Percentiles rank a stretch among this genome's conserved stretches.
Conservation (phyloP, 2,113 vertebrate genomes). For the Pleuronectes platessa region DNA sequence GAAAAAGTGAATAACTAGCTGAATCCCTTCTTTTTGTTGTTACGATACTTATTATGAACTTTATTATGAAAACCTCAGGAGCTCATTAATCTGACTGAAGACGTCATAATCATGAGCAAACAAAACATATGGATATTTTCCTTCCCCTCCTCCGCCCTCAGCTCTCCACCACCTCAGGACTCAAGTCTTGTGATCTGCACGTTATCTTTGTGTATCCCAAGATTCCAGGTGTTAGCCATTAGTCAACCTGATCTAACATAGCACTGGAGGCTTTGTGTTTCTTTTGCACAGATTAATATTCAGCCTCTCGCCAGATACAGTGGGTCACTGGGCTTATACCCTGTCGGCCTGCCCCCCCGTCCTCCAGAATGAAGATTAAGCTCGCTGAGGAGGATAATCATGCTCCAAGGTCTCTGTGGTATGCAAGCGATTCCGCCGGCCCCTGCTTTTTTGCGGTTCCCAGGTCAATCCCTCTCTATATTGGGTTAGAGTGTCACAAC, state of each 20-base stretch:
- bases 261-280: slow-evolving; percentile 56
- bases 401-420: slow-evolving; percentile 65
- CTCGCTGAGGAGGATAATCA: slow-evolving; percentile 73
- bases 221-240: slow-evolving; percentile 54
- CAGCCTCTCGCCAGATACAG: slow-evolving; percentile 61
- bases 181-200: slow-evolving; percentile 3
- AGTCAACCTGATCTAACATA: slow-evolving; percentile 69
- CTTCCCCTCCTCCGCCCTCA: background rate
- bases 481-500: slow-evolving; percentile 35
- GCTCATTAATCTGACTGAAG: background rate
- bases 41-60: too few relatives aligned
- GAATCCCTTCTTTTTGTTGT: too few relatives aligned
- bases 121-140: background rate
- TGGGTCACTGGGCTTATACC: slow-evolving; percentile 65
- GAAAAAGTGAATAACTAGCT: too few relatives aligned
- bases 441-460: slow-evolving; percentile 44
- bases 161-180: background rate
- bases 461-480: slow-evolving; percentile 45
- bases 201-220: slow-evolving; percentile 35
- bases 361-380: slow-evolving; percentile 74
- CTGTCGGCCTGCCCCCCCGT: slow-evolving; percentile 45
- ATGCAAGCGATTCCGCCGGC: slow-evolving; percentile 60
- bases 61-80: background rate
- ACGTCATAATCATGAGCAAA: slow-evolving; percentile 16
- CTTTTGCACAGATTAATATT: slow-evolving; percentile 63